These are phyloP conservation scores for Eurypyga helias DNA, from an alignment of 2,113 vertebrate species.

Conservation along the genomic window DNA sequence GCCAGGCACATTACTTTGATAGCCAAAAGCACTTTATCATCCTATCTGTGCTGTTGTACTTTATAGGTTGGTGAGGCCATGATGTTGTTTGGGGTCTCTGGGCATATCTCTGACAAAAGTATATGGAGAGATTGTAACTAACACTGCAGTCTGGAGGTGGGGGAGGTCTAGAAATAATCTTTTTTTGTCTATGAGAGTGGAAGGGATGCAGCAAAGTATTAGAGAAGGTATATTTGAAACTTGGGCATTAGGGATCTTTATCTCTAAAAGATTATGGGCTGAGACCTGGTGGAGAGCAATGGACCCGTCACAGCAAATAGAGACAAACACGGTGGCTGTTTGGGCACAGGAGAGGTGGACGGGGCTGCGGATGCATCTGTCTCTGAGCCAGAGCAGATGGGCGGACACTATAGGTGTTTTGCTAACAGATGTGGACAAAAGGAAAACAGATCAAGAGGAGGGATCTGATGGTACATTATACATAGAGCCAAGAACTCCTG, in stretches of 20 bases:
- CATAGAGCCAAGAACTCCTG: neutral
- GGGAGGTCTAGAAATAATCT: neutral
- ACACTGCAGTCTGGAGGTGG: neutral
- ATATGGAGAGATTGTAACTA: neutral
- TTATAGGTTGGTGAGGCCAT: neutral
- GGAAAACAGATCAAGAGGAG: neutral
- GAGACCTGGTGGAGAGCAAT: neutral
- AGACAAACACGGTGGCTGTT: neutral
- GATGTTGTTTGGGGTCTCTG: neutral
- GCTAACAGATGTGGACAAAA: neutral
- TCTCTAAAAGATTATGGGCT: neutral
- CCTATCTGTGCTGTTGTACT: neutral
- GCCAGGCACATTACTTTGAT: accelerated
- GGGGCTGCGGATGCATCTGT: neutral
- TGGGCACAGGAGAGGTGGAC: neutral
- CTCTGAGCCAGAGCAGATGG: neutral
- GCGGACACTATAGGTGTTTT: neutral
- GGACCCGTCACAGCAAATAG: neutral
- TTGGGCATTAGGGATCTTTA: neutral
- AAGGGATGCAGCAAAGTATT: neutral
- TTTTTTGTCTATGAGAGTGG: neutral
- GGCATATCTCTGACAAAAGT: neutral
- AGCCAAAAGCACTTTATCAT: neutral
- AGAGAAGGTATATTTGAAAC: neutral
- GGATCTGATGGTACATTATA: neutral